Conservation (phyloP, 2,797 vertebrate genomes). For the Sebastes jordani region DNA sequence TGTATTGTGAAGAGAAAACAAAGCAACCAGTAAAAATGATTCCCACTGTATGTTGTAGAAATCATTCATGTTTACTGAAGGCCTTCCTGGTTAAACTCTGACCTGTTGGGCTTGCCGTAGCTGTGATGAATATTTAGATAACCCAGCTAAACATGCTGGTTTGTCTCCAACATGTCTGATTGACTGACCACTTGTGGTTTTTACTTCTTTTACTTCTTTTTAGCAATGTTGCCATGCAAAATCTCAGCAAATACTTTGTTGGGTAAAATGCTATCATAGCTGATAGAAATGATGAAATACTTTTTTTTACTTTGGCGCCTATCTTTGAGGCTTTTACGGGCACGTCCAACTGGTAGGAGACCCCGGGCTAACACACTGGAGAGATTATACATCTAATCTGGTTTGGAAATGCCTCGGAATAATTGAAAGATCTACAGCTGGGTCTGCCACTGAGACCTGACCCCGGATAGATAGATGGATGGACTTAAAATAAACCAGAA, state of each 20-base stretch:
- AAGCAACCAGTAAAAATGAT: neutral
- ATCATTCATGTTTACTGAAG: neutral
- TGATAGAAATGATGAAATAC: neutral
- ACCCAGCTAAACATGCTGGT: neutral
- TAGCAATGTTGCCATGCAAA: neutral
- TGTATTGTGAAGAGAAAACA: neutral
- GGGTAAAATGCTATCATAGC: neutral
- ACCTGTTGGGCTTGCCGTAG: neutral
- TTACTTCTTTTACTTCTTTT: neutral
- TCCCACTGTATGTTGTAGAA: neutral
- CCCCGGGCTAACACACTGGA: neutral
- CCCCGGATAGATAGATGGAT: neutral
- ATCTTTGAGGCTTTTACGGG: accelerated
- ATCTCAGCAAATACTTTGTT: neutral
- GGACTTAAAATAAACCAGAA: neutral
- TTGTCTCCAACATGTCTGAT: conserved; percentile 14
- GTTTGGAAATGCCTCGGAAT: neutral
- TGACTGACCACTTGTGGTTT: neutral
- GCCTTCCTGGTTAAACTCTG: neutral
- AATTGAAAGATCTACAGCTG: accelerated
- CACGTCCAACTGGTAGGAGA: neutral
- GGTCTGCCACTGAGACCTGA: too few species aligned
- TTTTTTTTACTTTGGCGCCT: neutral
- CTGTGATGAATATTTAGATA: neutral
- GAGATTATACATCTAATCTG: neutral